Evolutionary conservation across 2,797 vertebrate genomes (phyloP).

Genomic region (Labeo calbasu): DNA sequence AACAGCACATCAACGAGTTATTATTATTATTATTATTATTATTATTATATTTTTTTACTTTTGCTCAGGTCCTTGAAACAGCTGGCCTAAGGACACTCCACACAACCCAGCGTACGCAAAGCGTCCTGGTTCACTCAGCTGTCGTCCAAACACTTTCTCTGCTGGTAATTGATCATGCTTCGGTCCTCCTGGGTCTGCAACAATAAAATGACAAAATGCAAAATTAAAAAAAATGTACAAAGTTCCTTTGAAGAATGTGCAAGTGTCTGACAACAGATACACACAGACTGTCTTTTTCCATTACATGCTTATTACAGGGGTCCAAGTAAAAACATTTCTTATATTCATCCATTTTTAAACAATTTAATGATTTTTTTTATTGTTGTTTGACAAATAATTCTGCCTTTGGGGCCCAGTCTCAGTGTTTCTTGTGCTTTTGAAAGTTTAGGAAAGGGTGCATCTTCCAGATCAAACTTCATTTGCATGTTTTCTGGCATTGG

Average conservation of each 20-base stretch:
- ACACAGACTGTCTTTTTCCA: neutral
- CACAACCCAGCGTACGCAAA: constrained; percentile 89
- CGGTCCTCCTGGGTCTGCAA: constrained; percentile 60
- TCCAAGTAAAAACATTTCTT: neutral
- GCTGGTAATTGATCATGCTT: constrained; percentile 55
- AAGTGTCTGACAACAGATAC: neutral
- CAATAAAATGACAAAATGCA: neutral
- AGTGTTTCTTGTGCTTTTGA: neutral
- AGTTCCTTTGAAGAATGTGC: neutral
- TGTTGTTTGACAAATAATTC: neutral
- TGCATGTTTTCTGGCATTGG: neutral
- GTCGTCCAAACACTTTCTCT: constrained; percentile 66
- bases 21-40: neutral
- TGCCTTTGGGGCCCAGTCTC: neutral
- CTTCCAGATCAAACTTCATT: neutral
- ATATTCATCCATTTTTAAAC: neutral
- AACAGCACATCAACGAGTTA: neutral
- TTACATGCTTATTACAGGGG: neutral
- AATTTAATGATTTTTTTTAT: neutral
- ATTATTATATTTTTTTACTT: constrained; percentile 66
- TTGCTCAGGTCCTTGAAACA: constrained; percentile 86
- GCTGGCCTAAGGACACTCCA: constrained; percentile 80
- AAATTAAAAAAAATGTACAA: neutral
- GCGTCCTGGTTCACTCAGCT: constrained; percentile 81
- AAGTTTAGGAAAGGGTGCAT: no score